A percentile compares a stretch with the other conserved stretches of the same genome.
phyloP scores from a whole-genome alignment of 2,113 vertebrate species.

The Felis chaus region DNA sequence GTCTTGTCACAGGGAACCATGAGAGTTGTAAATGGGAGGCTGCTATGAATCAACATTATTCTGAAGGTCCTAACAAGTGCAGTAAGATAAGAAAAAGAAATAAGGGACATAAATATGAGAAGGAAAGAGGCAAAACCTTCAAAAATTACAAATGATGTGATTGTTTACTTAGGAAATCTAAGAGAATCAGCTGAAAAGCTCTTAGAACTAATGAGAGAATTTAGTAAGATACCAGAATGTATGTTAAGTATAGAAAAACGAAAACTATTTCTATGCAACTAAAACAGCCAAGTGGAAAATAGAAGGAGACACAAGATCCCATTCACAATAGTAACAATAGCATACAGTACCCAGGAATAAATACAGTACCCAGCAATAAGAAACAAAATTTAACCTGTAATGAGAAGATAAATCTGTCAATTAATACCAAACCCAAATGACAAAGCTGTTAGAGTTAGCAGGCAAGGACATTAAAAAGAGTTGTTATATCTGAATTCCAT shows the following conservation, averaged over 20 bases:
- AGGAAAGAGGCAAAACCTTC: neutral
- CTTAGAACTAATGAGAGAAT: neutral
- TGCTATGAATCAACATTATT: neutral
- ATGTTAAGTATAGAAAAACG: neutral
- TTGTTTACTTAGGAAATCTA: constrained; percentile 36
- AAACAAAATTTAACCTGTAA: neutral
- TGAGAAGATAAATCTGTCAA: neutral
- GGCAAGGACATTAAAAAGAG: neutral
- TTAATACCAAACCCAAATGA: neutral
- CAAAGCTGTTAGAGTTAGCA: neutral
- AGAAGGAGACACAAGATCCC: neutral
- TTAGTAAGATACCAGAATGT: neutral
- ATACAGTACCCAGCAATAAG: neutral
- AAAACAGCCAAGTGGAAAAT: neutral
- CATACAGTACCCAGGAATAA: neutral
- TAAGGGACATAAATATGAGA: neutral
- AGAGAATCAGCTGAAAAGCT: neutral
- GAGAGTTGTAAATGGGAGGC: neutral
- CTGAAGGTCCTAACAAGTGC: neutral
- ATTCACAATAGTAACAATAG: neutral
- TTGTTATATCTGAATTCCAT: neutral
- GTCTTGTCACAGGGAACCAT: neutral
- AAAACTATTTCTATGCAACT: neutral
- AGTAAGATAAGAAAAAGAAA: neutral
- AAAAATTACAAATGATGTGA: constrained; percentile 13